Percentiles rank a stretch among this genome's conserved stretches.
These are phyloP conservation scores for Eilema sororculum DNA, from an alignment of 2,888 invertebrate genomes.

Conservation along the genomic window DNA sequence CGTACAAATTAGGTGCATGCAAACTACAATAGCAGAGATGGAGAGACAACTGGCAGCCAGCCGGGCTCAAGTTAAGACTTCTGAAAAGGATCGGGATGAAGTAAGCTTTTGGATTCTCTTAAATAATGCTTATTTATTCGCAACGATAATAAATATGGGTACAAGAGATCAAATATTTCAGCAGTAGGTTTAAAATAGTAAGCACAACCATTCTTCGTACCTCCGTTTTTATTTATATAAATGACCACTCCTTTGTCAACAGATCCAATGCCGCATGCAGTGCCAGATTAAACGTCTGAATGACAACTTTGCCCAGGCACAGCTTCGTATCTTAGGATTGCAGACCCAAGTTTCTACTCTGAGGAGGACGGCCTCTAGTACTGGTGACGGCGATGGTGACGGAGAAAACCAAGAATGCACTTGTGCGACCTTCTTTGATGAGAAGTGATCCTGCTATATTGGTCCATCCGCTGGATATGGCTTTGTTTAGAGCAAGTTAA, in stretches of 20 bases:
- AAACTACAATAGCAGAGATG: constrained; percentile 89
- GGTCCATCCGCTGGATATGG: neutral
- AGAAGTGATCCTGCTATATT: neutral
- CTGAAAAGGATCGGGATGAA: constrained; percentile 90
- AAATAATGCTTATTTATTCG: neutral
- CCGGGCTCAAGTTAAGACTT: constrained; percentile 88
- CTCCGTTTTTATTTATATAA: too few relatives aligned
- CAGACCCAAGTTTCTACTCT: constrained; percentile 89
- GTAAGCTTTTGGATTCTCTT: constrained; percentile 50
- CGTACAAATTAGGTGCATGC: constrained; percentile 81
- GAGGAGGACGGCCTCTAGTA: constrained; percentile 76
- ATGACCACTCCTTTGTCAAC: too few relatives aligned
- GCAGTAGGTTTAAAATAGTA: too few relatives aligned
- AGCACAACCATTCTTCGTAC: too few relatives aligned
- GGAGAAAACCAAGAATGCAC: constrained; percentile 66
- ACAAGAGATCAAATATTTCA: too few relatives aligned
- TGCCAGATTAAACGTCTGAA: constrained; percentile 90
- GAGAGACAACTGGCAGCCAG: constrained; percentile 89
- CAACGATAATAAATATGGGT: too few relatives aligned
- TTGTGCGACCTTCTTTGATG: constrained; percentile 75
- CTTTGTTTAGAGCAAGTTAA: neutral
- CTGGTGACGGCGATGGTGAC: constrained; percentile 67
- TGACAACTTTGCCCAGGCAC: constrained; percentile 91
- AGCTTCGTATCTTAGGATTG: constrained; percentile 88
- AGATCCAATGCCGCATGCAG: constrained; percentile 90